phyloP scores from a whole-genome alignment of 2,113 vertebrate genomes.

The Laticauda laticaudata region DNA sequence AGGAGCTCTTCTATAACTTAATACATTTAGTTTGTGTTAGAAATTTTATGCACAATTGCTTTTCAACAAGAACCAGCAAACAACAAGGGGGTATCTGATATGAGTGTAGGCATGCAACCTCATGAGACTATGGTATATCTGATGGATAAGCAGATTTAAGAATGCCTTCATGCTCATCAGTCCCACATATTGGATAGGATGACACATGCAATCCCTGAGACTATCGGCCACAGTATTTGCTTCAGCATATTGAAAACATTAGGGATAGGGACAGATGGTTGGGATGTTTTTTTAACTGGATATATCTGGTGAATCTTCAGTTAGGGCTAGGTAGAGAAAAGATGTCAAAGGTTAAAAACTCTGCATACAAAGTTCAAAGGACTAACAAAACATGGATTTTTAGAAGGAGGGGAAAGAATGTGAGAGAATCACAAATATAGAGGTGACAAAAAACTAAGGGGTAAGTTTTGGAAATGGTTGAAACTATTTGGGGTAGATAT shows the following conservation, averaged over 20 bases:
- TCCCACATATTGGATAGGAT: not conserved
- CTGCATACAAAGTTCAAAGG: not conserved
- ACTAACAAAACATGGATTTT: not conserved
- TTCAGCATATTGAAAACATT: not conserved
- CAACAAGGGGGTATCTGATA: not conserved
- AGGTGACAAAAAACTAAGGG: not conserved
- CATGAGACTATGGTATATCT: not conserved
- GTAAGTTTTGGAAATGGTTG: not conserved
- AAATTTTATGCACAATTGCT: not conserved
- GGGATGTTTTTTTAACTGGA: not conserved
- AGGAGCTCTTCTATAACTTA: not conserved
- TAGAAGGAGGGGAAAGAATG: not conserved
- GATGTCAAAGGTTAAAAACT: not conserved
- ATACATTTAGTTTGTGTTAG: not conserved
- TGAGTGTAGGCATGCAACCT: not conserved
- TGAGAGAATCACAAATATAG: not conserved
- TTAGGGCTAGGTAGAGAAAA: not conserved
- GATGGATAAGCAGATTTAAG: not conserved
- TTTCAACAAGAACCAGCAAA: not conserved
- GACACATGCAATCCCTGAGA: not conserved
- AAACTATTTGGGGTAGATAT: not conserved
- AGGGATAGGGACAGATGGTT: not conserved
- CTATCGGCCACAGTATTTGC: not conserved
- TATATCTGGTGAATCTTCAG: not conserved
- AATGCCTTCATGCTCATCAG: not conserved